Conservation (phyloP, 2,113 vertebrate species). For the Mirza zaza region DNA sequence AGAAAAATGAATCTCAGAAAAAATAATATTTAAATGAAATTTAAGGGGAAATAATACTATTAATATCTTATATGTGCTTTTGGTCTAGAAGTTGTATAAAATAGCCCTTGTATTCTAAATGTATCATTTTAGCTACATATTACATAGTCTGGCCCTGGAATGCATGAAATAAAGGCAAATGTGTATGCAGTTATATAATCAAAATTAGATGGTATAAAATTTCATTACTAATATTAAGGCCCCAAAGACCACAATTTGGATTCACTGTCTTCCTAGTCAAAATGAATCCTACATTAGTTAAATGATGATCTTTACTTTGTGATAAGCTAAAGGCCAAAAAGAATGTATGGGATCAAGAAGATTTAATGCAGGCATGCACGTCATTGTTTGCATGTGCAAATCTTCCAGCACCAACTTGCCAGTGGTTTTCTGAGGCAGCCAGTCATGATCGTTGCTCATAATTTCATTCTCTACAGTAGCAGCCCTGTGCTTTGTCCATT, state of each 20-base stretch:
- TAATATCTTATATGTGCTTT: not conserved
- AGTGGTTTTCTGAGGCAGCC: conserved; percentile 18
- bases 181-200: not conserved
- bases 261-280: not conserved
- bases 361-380: not conserved
- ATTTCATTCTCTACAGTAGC: not conserved
- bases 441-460: not conserved
- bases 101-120: not conserved
- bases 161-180: not conserved
- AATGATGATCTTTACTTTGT: not conserved
- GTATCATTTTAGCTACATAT: not conserved
- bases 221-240: not conserved
- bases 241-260: not conserved
- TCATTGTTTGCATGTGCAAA: not conserved
- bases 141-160: not conserved
- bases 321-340: not conserved
- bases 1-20: not conserved
- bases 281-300: not conserved
- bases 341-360: not conserved
- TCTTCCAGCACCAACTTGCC: not conserved
- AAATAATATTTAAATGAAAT: not conserved
- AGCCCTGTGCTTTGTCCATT: not conserved
- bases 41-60: not conserved
- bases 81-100: not conserved
- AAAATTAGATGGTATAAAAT: not conserved